These are phyloP conservation scores for Mobula birostris DNA, from an alignment of 2,113 vertebrate genomes.

Conservation along the genomic window DNA sequence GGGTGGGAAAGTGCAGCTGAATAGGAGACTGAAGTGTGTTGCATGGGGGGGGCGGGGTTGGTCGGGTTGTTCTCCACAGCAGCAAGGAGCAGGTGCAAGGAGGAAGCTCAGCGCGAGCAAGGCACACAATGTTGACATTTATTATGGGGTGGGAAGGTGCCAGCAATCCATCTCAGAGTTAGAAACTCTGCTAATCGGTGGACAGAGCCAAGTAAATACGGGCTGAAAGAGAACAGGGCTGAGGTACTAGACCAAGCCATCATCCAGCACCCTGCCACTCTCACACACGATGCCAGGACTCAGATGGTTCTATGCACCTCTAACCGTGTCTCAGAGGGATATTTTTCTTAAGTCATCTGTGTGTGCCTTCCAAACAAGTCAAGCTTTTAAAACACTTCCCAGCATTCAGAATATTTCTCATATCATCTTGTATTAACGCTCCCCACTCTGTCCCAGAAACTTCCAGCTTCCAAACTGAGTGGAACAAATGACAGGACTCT, in stretches of 20 bases:
- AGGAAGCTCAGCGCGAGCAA: not conserved
- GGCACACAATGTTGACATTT: not conserved
- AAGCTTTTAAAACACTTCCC: not conserved
- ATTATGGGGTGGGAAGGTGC: slow-evolving; percentile 9
- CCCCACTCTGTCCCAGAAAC: not conserved
- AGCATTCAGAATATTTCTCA: not conserved
- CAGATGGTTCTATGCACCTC: not conserved
- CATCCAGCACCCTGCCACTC: not conserved
- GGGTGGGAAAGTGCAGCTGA: not conserved
- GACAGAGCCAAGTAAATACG: not conserved
- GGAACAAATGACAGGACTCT: not conserved
- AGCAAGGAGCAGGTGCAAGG: not conserved
- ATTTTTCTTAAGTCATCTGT: not conserved
- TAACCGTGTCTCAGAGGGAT: not conserved
- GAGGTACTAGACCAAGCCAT: not conserved
- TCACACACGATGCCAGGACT: not conserved
- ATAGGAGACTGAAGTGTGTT: not conserved
- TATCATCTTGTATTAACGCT: not conserved
- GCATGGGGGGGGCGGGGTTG: not conserved
- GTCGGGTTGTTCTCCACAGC: not conserved
- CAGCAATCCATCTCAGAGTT: not conserved
- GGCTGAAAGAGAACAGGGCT: not conserved
- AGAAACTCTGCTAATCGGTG: not conserved
- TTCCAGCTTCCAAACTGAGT: not conserved
- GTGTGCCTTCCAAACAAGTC: not conserved